Conservation (phyloP, 2,113 vertebrate genomes). For the Polyodon spathula region DNA sequence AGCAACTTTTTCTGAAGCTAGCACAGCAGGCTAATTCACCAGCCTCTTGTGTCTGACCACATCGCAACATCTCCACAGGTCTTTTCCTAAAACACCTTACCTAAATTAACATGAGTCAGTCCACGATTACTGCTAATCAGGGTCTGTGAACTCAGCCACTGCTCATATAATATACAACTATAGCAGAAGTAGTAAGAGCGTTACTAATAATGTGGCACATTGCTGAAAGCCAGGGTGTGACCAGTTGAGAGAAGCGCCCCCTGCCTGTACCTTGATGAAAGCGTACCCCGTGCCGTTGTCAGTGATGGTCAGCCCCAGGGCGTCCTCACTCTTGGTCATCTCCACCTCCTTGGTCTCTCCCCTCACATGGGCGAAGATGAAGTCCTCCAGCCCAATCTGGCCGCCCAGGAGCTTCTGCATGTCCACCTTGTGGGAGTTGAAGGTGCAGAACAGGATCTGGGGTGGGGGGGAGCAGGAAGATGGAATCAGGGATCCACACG, state of each 20-base stretch:
- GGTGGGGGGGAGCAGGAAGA: background rate
- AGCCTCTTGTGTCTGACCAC: no score
- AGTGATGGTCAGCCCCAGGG: constrained; percentile 90
- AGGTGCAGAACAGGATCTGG: constrained; percentile 93
- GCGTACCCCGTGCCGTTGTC: constrained; percentile 91
- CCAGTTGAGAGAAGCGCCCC: background rate
- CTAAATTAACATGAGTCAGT: no score
- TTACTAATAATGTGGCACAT: no score
- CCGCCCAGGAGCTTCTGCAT: constrained; percentile 95
- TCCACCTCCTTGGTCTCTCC: constrained; percentile 94
- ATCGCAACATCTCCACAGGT: no score
- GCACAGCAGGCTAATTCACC: no score
- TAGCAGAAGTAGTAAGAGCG: no score
- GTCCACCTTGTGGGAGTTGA: constrained; percentile 95
- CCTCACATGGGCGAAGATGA: constrained; percentile 88
- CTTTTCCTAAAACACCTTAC: no score
- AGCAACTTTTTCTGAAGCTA: no score
- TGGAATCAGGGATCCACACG: background rate
- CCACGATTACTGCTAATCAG: no score
- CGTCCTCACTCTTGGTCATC: constrained; percentile 88
- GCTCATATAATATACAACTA: no score
- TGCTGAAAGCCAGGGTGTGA: no score
- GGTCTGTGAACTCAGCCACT: no score
- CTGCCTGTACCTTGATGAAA: constrained; percentile 79
- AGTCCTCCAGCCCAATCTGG: constrained; percentile 93